Conservation (phyloP, 2,888 invertebrate species). For the Hylaea fasciaria region DNA sequence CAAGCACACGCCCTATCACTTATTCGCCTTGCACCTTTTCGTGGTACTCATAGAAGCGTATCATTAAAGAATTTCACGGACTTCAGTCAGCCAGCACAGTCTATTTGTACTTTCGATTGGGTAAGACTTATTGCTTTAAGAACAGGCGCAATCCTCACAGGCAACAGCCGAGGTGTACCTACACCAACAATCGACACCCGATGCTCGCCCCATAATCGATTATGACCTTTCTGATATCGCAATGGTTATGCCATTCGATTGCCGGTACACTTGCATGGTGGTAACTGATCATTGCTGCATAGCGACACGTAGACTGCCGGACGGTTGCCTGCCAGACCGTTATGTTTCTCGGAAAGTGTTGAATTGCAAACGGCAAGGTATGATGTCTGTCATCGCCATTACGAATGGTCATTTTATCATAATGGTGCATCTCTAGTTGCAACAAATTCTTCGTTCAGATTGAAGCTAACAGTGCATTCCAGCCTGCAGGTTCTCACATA, state of each 20-base stretch:
- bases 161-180: conserved; percentile 1
- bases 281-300: conserved; percentile 33
- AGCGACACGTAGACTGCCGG: conserved; percentile 39
- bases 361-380: conserved; percentile 36
- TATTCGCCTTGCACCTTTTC: neutral
- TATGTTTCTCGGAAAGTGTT: conserved; percentile 43
- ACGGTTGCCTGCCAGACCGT: conserved; percentile 41
- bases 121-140: neutral
- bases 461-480: neutral
- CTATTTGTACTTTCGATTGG: conserved; percentile 5
- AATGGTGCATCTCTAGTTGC: conserved; percentile 23
- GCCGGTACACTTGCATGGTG: conserved; percentile 32
- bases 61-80: conserved; percentile 3
- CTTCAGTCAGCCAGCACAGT: neutral
- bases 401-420: conserved; percentile 25
- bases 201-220: conserved; percentile 39
- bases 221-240: conserved; percentile 42
- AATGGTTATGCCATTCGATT: conserved; percentile 41
- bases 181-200: conserved; percentile 29
- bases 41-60: neutral
- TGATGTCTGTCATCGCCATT: conserved; percentile 34
- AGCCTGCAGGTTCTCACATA: neutral
- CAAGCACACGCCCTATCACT: too few relatives aligned
- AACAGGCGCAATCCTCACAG: conserved; percentile 1
- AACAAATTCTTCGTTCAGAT: conserved; percentile 3